Percentiles rank a stretch among this genome's conserved stretches.
phyloP scores from a whole-genome alignment of 2,113 vertebrate genomes.

The Psilopsiagon aurifrons region DNA sequence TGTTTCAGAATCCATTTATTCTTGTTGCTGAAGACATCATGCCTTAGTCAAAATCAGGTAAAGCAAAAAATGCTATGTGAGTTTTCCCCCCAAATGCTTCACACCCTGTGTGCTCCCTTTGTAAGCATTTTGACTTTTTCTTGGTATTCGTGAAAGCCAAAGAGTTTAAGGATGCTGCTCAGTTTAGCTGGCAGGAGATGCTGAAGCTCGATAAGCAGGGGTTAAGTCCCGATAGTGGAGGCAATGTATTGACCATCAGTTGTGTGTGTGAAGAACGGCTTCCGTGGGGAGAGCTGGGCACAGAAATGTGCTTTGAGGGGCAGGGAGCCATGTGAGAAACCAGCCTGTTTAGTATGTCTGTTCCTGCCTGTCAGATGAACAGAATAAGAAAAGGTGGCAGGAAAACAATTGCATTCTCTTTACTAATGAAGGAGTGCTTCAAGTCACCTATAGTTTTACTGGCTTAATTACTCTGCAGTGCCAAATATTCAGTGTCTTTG shows the following conservation, averaged over 20 bases:
- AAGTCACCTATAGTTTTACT: neutral
- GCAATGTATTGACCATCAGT: neutral
- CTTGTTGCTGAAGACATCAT: neutral
- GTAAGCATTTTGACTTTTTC: accelerated
- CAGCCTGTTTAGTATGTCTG: neutral
- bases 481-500: neutral
- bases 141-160: accelerated
- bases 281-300: neutral
- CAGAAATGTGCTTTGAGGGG: accelerated
- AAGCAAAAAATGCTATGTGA: accelerated
- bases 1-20: neutral
- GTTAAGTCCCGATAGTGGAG: accelerated
- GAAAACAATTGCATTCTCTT: conserved; percentile 45
- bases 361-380: neutral
- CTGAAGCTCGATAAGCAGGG: accelerated
- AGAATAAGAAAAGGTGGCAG: neutral
- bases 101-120: neutral
- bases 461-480: conserved; percentile 20
- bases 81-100: neutral
- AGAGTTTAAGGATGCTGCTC: neutral
- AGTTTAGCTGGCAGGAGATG: neutral
- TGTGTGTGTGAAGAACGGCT: neutral
- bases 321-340: neutral
- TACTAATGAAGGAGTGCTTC: conserved; percentile 34
- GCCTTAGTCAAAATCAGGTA: neutral